A percentile compares a stretch with the other conserved stretches of the same genome.
These are phyloP conservation scores for Serranus cabrilla DNA, from an alignment of 2,797 vertebrate species.

Conservation along the genomic window DNA sequence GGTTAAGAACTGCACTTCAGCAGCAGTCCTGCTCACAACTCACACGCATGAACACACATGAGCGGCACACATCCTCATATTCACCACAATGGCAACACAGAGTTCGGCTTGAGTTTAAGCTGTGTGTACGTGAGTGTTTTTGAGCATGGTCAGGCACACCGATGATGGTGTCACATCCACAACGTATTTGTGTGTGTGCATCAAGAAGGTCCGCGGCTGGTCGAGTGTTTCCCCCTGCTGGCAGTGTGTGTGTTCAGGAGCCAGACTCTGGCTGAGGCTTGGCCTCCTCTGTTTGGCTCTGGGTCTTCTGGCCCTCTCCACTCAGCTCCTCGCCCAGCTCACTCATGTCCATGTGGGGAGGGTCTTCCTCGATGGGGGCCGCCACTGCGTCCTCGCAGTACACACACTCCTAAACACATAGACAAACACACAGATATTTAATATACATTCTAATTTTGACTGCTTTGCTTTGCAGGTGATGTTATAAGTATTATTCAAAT, in stretches of 20 bases:
- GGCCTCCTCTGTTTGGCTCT: constrained; percentile 60
- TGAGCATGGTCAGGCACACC: constrained; percentile 42
- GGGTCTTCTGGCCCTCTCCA: constrained; percentile 70
- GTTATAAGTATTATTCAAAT: no score
- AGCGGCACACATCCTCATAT: constrained; percentile 1
- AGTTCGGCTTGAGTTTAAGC: constrained; percentile 40
- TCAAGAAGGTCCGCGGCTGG: constrained; percentile 27
- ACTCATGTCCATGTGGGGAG: constrained; percentile 87
- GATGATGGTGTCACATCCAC: constrained; percentile 38
- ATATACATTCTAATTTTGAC: neutral
- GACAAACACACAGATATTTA: neutral
- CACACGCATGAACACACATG: constrained; percentile 21
- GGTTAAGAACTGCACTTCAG: constrained; percentile 27
- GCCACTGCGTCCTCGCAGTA: constrained; percentile 84
- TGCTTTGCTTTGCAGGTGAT: neutral
- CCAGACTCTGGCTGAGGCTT: constrained; percentile 51
- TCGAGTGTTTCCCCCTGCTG: constrained; percentile 38
- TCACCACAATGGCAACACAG: constrained; percentile 33
- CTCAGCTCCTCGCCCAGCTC: constrained; percentile 81
- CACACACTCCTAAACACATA: constrained; percentile 80
- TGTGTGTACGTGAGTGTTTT: constrained; percentile 31
- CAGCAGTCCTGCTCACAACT: constrained; percentile 20
- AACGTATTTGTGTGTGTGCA: constrained; percentile 9
- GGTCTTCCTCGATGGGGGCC: constrained; percentile 81
- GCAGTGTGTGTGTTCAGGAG: constrained; percentile 53